Conservation (phyloP, 92 coral and sea anemone species). For the Meandrina meandrites region DNA sequence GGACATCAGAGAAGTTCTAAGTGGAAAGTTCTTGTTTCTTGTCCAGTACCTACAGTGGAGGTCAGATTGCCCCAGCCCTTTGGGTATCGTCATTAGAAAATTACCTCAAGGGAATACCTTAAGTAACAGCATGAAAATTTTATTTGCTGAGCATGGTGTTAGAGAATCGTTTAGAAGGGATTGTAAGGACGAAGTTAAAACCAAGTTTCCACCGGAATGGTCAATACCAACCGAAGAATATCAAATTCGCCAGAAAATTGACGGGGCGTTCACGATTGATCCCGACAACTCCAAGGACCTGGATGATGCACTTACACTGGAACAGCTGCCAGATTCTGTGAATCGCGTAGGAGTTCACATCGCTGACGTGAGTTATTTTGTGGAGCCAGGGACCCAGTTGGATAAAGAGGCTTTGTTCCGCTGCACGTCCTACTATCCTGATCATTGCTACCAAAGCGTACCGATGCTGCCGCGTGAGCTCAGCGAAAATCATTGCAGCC, state of each 20-base stretch:
- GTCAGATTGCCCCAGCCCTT: slow-evolving; percentile 40
- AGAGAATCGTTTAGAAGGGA: slow-evolving; percentile 38
- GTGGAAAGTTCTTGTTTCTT: slow-evolving; percentile 68
- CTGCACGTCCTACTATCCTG: slow-evolving; percentile 71
- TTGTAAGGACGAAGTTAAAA: slow-evolving; percentile 14
- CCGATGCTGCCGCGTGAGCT: slow-evolving; percentile 79
- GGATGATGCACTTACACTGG: slow-evolving; percentile 78
- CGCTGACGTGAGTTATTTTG: slow-evolving; percentile 76
- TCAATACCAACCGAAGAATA: slow-evolving; percentile 59
- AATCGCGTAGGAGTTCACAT: slow-evolving; percentile 66
- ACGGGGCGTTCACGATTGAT: slow-evolving; percentile 70
- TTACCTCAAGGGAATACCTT: slow-evolving; percentile 43
- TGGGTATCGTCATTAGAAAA: slow-evolving; percentile 57
- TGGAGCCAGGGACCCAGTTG: slow-evolving; percentile 57
- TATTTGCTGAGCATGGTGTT: slow-evolving; percentile 66
- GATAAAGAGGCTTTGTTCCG: slow-evolving; percentile 68
- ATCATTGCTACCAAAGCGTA: slow-evolving; percentile 42
- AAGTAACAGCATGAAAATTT: slow-evolving; percentile 49
- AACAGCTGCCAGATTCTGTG: slow-evolving; percentile 29
- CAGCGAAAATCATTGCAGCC: slow-evolving; percentile 71
- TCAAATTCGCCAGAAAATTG: slow-evolving; percentile 25
- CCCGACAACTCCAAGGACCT: slow-evolving; percentile 69
- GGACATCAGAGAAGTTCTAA: slow-evolving; percentile 36
- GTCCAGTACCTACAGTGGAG: slow-evolving; percentile 70
- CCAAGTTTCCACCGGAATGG: slow-evolving; percentile 42